Evolutionary conservation across 1,140 invertebrate genomes (phyloP), one percentile per base, ranked within the genome.

Genomic region (Lasaia peninsularis): DNA sequence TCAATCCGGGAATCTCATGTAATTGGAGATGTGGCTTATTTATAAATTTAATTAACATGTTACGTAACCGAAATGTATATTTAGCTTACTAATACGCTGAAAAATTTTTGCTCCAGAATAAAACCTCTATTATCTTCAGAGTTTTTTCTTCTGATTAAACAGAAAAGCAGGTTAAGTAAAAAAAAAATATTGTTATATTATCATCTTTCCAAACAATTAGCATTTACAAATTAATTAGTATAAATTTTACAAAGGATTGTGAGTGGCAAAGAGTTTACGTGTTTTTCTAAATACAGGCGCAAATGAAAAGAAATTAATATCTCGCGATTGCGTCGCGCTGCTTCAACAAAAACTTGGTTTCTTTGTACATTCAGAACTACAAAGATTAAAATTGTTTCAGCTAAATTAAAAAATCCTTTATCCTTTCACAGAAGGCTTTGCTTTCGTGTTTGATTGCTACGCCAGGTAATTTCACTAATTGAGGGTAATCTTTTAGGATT

Each of bases 401-500:
- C 53, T 28, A 40, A 44, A 55, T 55, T 37, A 48, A 55, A 55
- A 55, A 32, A 14, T 55, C 35, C 14, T 48, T 44, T 44, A 55
- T 55, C 37, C 53, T 28, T 55, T 48, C 28, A 37, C 28, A 48
- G 40, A 48, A 48, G 40, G 40, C 40, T 48, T 48, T 48, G 40
- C 40, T 48, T 21, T 44, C 35, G 12, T 55, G 53, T 55, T 55
- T 44, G 53, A 55, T 31, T 55, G 53, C 35, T 55, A 16, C 31
- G 24, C 37, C 53, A 55, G 34, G 34, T 40, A 55, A 55, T 55
- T 48, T 55, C 24, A 10, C 53, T 55, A 55, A 55, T 55, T 55
- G 53, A 44, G 24, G 16, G 11, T 52, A 52, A 37, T 55, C 35
- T 55, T 40, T 32, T 16, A 40, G 53, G 35, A 40, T 37, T 11